Evolutionary conservation across 2,113 vertebrate genomes (phyloP), one percentile per base, ranked within the genome.

Genomic region (Typhlomys cinereus): DNA sequence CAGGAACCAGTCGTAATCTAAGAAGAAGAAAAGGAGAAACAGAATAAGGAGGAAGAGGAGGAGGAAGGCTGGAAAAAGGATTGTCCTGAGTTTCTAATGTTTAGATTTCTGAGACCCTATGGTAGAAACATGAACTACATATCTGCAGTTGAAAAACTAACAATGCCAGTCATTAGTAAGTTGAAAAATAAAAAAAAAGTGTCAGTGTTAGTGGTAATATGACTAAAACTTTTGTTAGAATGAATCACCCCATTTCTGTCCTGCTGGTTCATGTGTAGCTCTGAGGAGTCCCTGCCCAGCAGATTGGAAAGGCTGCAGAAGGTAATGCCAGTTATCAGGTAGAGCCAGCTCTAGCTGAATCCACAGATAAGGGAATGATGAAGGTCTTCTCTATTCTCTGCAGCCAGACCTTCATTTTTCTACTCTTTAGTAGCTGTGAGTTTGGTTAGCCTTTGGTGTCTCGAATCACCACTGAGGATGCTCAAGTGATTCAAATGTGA

Each of bases 131-230:
- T 36, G 15, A 46, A 23, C 29, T 20, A 11, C 25, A 21, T 4
- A 44, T 11, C 21, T 2, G 18, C 62, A 61, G 34, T 36, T n/a
- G n/a, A 57, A 76, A 92, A 69, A 85, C 69, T 48, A 81, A 84
- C 92, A 74, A n/a, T 12, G 54, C 20, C 50, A 74, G 59, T 15
- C 12, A 13, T 86, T n/a, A 61, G 27, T 78, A 89, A 82, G 34
- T 88, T 92, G 39, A 66, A 81, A 90, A 85, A 41, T 50, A 70
- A 90, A 85, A 70, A 29, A 4, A 29, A 67, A 50, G n/a, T n/a
- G n/a, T n/a, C n/a, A 13, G 48, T 85, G 41, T 48, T 74, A 50
- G 29, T 85, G 81, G 41, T 67, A 31, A 54, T 39, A 57, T 39
- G 64, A 76, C 52, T 54, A 10, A 92, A 81, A 17, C 21, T 81